Conservation (phyloP, 2,797 vertebrate species). For the Myotis pilosus region DNA sequence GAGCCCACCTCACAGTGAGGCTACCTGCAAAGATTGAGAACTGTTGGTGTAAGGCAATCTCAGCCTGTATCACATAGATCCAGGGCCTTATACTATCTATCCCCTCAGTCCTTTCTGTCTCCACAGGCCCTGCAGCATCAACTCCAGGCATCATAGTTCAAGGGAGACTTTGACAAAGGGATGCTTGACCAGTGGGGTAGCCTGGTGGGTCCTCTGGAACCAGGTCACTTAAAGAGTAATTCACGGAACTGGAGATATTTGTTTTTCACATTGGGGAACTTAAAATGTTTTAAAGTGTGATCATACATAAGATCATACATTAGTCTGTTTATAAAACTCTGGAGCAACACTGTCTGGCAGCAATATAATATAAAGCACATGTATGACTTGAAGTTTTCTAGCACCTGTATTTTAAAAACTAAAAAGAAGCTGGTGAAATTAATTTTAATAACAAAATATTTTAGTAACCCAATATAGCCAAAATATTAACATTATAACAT, state of each 20-base stretch:
- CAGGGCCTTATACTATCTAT: fast-evolving
- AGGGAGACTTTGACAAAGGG: background rate
- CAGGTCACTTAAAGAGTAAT: background rate
- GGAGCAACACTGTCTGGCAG: background rate
- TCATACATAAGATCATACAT: background rate
- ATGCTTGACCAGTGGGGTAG: background rate
- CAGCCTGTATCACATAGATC: no score
- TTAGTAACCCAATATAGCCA: background rate
- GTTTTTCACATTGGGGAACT: background rate
- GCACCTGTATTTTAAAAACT: background rate
- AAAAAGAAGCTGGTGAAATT: background rate
- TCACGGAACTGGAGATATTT: background rate
- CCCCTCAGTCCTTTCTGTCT: background rate
- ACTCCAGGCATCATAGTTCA: background rate
- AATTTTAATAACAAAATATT: background rate
- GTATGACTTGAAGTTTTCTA: background rate
- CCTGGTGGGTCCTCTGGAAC: background rate
- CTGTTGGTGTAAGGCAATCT: background rate
- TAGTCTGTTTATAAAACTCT: background rate
- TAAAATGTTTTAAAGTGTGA: background rate
- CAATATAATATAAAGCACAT: background rate
- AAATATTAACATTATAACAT: background rate
- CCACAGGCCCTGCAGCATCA: fast-evolving
- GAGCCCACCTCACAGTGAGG: background rate
- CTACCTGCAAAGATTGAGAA: background rate